Conservation (phyloP, 2,113 vertebrate species). For the Crotalus horridus region DNA sequence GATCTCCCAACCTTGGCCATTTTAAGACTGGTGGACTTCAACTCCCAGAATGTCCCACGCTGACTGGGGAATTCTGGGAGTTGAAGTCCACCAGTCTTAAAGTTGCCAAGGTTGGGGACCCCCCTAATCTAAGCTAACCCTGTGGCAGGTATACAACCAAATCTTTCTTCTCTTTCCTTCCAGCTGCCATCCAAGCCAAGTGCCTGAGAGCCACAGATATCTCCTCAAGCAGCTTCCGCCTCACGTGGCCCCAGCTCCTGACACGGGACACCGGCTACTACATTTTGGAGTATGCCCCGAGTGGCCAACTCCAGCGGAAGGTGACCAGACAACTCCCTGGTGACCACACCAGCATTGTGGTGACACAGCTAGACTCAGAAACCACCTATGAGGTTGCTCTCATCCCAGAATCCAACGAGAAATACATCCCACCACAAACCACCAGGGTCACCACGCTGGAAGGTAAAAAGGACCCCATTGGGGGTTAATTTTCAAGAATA, state of each 20-base stretch:
- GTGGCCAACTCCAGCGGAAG: neutral
- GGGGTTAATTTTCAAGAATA: neutral
- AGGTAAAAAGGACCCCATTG: constrained; percentile 64
- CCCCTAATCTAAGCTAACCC: neutral
- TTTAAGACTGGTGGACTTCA: neutral
- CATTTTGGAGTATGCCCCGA: constrained; percentile 73
- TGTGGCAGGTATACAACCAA: neutral
- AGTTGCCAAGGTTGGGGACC: neutral
- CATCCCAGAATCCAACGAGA: constrained; percentile 78
- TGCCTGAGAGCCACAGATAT: constrained; percentile 78
- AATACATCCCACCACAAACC: constrained; percentile 68
- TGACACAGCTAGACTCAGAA: constrained; percentile 74
- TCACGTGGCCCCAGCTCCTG: constrained; percentile 84
- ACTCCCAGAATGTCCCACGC: neutral
- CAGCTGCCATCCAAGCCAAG: constrained; percentile 82
- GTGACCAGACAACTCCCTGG: constrained; percentile 69
- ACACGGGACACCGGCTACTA: constrained; percentile 74
- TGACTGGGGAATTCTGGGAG: neutral
- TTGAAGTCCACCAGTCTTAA: neutral
- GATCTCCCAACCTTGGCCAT: neutral
- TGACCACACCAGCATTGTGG: constrained; percentile 64
- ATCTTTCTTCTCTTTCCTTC: neutral
- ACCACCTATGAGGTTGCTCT: constrained; percentile 84
- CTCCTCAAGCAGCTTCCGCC: constrained; percentile 75
- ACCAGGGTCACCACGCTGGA: constrained; percentile 79